phyloP scores from a whole-genome alignment of 92 coral and sea anemone genomes.

The Montipora capitata region DNA sequence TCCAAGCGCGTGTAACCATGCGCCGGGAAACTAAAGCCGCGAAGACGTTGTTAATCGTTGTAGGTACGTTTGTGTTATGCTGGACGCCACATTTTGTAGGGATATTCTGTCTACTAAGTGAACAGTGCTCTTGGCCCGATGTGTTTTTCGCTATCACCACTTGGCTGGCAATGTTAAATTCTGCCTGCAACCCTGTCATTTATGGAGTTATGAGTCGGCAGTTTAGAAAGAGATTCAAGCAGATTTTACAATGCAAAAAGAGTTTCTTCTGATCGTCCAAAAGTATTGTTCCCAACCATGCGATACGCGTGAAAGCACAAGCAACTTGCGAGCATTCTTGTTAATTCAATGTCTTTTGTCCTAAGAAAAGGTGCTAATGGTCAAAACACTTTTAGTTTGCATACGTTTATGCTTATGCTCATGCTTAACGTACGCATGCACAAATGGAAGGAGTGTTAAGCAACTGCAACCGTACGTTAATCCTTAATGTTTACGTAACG shows the following conservation, averaged over 20 bases:
- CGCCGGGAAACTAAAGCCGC: constrained; percentile 91
- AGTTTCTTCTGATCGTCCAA: constrained; percentile 70
- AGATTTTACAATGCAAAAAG: constrained; percentile 80
- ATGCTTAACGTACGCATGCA: no score
- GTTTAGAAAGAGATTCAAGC: constrained; percentile 87
- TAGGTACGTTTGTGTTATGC: constrained; percentile 86
- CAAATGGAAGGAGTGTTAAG: no score
- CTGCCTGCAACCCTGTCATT: constrained; percentile 93
- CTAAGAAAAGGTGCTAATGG: no score
- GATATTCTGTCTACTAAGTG: constrained; percentile 79
- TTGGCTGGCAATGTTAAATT: constrained; percentile 93
- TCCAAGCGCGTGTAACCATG: constrained; percentile 43
- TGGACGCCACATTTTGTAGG: constrained; percentile 94
- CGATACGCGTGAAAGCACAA: no score
- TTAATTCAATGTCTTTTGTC: no score
- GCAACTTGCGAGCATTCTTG: no score
- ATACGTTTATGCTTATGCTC: no score
- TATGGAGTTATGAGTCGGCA: constrained; percentile 94
- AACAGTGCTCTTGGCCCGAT: constrained; percentile 82
- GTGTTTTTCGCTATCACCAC: constrained; percentile 88
- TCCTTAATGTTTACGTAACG: no score
- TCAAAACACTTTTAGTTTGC: no score
- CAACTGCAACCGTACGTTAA: no score
- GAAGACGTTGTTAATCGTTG: constrained; percentile 81
- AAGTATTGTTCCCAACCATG: neutral